Evolutionary conservation across 2,797 vertebrate genomes (phyloP).

Genomic region (Mormyrus hasselquistii): DNA sequence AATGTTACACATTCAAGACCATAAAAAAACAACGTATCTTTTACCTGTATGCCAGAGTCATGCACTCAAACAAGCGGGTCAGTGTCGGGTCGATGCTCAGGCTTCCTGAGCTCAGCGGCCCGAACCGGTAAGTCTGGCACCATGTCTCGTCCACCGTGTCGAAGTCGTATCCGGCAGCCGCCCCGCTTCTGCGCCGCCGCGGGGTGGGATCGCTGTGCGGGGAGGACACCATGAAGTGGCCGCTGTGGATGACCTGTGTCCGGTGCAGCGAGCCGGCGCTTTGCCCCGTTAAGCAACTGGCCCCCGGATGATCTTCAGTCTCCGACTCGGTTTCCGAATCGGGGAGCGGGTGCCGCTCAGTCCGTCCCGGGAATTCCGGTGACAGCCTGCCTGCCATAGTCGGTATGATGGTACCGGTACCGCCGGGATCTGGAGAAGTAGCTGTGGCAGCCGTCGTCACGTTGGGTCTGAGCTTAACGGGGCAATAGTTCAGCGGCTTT

Average conservation of each 20-base stretch:
- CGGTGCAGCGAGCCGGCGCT: slow-evolving; percentile 31
- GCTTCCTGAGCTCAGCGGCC: slow-evolving; percentile 62
- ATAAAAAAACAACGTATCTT: not conserved
- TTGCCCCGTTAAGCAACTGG: slow-evolving; percentile 33
- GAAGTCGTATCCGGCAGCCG: slow-evolving; percentile 51
- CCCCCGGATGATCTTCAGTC: slow-evolving; percentile 42
- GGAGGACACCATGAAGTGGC: slow-evolving; percentile 97
- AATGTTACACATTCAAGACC: not conserved
- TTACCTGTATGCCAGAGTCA: slow-evolving; percentile 97
- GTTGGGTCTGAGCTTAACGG: not conserved
- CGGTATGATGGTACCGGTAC: slow-evolving; percentile 25
- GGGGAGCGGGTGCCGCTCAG: slow-evolving; percentile 39
- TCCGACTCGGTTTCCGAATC: slow-evolving; percentile 75
- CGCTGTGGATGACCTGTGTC: slow-evolving; percentile 91
- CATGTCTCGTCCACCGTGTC: slow-evolving; percentile 62
- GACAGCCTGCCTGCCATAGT: slow-evolving; percentile 35
- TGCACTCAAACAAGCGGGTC: slow-evolving; percentile 91
- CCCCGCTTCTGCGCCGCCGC: slow-evolving; percentile 58
- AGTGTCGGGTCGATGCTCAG: slow-evolving; percentile 89
- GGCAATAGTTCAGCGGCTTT: slow-evolving; percentile 5
- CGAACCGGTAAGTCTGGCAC: slow-evolving; percentile 69
- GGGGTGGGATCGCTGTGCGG: slow-evolving; percentile 78
- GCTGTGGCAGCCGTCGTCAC: not conserved
- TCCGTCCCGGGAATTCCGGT: slow-evolving; percentile 29
- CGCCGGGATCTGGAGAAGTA: not conserved